Percentiles rank a stretch among this genome's conserved stretches.
These are phyloP conservation scores for Rugalucina vietnamica DNA, from an alignment of 2,888 invertebrate genomes.

Conservation along the genomic window DNA sequence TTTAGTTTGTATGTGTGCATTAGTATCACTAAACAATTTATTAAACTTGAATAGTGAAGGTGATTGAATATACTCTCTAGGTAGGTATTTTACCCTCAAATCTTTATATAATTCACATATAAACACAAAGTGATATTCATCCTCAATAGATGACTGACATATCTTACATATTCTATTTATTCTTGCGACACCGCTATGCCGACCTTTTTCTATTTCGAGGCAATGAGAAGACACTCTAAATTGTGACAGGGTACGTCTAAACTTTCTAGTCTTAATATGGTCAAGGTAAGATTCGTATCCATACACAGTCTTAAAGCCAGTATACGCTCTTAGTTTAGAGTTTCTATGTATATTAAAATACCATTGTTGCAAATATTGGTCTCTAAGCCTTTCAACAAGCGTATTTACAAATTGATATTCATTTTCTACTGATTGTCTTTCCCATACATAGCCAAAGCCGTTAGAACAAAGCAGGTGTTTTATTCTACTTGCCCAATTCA, in stretches of 20 bases:
- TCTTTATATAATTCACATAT: not conserved
- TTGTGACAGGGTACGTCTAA: not conserved
- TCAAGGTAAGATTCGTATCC: not conserved
- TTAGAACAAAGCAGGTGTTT: not conserved
- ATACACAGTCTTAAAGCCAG: too few species aligned
- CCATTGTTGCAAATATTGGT: not conserved
- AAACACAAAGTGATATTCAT: not conserved
- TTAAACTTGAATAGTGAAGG: too few species aligned
- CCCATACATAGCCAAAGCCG: constrained; percentile 2
- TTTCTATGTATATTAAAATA: not conserved
- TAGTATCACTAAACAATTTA: too few species aligned
- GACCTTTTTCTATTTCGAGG: constrained; percentile 23
- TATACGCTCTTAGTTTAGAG: not conserved
- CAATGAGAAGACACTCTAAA: constrained; percentile 5
- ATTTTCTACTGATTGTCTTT: not conserved
- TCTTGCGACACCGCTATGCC: not conserved
- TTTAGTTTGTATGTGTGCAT: too few species aligned
- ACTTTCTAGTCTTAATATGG: not conserved
- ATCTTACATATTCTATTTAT: not conserved
- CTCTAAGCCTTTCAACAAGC: not conserved
- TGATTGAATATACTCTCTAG: too few species aligned
- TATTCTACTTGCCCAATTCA: not conserved
- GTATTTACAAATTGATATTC: not conserved
- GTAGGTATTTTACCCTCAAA: not conserved
- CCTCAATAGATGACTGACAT: not conserved